Evolutionary conservation across 2,113 vertebrate genomes (phyloP).

Genomic region (Maccullochella peelii): DNA sequence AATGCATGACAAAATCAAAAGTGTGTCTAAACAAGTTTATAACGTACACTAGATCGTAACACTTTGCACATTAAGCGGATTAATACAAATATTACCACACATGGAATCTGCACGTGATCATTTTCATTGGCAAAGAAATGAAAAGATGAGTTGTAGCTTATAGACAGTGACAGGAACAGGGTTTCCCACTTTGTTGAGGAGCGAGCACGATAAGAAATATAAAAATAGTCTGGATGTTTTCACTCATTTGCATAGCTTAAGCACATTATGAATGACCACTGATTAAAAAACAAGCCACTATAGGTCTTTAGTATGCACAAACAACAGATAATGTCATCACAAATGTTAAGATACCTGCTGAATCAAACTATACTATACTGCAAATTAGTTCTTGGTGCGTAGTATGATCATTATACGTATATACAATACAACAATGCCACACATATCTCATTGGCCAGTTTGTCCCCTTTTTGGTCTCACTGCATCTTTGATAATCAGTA

Average conservation of each 20-base stretch:
- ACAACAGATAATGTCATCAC: conserved; percentile 1
- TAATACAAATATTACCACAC: conserved; percentile 33
- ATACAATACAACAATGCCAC: conserved; percentile 36
- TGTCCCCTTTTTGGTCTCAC: conserved; percentile 61
- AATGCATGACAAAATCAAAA: conserved; percentile 60
- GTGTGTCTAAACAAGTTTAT: conserved; percentile 40
- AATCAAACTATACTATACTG: background rate
- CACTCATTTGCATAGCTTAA: conserved; percentile 48
- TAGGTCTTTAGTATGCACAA: conserved; percentile 42
- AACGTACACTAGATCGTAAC: conserved; percentile 54
- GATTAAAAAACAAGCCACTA: conserved; percentile 40
- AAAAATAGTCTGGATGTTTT: conserved; percentile 15
- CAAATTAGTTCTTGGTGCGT: conserved; percentile 37
- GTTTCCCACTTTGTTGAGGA: conserved; percentile 44
- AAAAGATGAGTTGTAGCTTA: conserved; percentile 39
- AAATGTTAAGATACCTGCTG: conserved; percentile 19
- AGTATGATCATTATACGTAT: conserved; percentile 28
- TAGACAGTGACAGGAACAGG: conserved; percentile 26
- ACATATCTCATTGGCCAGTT: conserved; percentile 37
- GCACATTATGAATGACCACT: conserved; percentile 38
- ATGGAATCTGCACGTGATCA: conserved; percentile 32
- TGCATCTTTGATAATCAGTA: conserved; percentile 43
- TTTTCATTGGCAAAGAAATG: conserved; percentile 50
- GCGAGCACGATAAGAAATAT: conserved; percentile 19
- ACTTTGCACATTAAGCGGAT: conserved; percentile 50